A percentile compares a stretch with the other conserved stretches of the same genome.
These are phyloP conservation scores for Lochmaea crataegi DNA, from an alignment of 2,888 invertebrate genomes.

Conservation along the genomic window DNA sequence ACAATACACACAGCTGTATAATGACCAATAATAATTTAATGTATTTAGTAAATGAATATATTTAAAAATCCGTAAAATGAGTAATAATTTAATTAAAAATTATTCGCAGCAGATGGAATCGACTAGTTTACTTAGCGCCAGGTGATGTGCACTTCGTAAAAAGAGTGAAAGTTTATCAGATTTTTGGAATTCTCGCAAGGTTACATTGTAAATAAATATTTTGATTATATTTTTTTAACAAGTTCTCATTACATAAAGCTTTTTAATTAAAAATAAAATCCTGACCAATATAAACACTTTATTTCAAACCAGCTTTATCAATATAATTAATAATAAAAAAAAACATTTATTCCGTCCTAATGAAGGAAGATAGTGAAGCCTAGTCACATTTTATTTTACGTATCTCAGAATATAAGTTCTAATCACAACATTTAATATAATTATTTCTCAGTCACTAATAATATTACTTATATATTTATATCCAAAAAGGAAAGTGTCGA, in stretches of 20 bases:
- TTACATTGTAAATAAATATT: neutral
- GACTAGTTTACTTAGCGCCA: slow-evolving; percentile 10
- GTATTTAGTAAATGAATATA: slow-evolving; percentile 14
- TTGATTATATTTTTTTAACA: neutral
- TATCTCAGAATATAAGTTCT: neutral
- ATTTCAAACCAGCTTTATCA: neutral
- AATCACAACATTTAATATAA: slow-evolving; percentile 21
- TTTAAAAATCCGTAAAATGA: slow-evolving; percentile 21
- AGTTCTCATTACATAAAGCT: neutral
- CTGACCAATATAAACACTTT: neutral
- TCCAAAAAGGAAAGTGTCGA: slow-evolving; percentile 30
- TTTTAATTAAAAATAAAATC: no score
- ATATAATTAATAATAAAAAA: neutral
- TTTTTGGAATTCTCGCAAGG: slow-evolving; percentile 1
- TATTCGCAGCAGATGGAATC: slow-evolving; percentile 23
- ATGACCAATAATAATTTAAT: neutral
- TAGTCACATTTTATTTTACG: no score
- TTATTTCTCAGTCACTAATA: slow-evolving; percentile 24
- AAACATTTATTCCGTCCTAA: neutral
- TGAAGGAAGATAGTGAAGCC: no score
- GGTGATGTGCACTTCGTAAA: neutral
- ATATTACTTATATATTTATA: neutral
- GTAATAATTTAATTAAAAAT: slow-evolving; percentile 32
- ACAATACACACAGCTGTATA: no score
- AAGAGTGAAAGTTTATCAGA: neutral